Evolutionary conservation across 2,797 vertebrate species (phyloP).

Genomic region (Melanotaenia parkinsoni): DNA sequence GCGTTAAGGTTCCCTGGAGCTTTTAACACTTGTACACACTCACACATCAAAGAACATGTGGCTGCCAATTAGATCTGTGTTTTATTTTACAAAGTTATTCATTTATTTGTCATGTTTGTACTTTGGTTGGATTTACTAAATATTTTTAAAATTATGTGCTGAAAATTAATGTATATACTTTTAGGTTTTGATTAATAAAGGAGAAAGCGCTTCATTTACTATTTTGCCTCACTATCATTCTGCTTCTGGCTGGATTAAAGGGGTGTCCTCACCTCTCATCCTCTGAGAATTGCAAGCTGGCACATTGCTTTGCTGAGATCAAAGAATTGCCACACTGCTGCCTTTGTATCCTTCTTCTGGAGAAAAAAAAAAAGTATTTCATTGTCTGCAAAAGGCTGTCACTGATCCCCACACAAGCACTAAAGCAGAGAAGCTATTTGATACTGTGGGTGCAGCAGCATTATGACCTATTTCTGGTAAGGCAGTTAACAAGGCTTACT

Average conservation of each 20-base stretch:
- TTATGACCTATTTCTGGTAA: constrained; percentile 26
- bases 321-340: constrained; percentile 57
- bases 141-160: neutral
- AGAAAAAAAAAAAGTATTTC: constrained; percentile 32
- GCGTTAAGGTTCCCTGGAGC: neutral
- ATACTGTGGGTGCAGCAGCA: constrained; percentile 30
- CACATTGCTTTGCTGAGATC: constrained; percentile 60
- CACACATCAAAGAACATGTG: neutral
- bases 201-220: constrained; percentile 6
- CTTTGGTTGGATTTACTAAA: constrained; percentile 4
- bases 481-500: constrained; percentile 10
- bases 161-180: neutral
- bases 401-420: constrained; percentile 42
- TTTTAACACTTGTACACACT: constrained; percentile 5
- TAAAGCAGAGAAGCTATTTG: constrained; percentile 25
- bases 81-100: neutral
- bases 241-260: constrained; percentile 18
- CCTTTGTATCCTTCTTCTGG: constrained; percentile 33
- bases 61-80: neutral
- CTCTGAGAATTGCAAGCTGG: constrained; percentile 44
- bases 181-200: neutral
- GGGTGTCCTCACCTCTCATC: constrained; percentile 33
- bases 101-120: neutral
- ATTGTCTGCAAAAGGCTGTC: constrained; percentile 49
- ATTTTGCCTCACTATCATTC: constrained; percentile 17